Base-by-base conservation (phyloP, 2,797 vertebrate genomes). In the Macroramphosus scolopax region DNA sequence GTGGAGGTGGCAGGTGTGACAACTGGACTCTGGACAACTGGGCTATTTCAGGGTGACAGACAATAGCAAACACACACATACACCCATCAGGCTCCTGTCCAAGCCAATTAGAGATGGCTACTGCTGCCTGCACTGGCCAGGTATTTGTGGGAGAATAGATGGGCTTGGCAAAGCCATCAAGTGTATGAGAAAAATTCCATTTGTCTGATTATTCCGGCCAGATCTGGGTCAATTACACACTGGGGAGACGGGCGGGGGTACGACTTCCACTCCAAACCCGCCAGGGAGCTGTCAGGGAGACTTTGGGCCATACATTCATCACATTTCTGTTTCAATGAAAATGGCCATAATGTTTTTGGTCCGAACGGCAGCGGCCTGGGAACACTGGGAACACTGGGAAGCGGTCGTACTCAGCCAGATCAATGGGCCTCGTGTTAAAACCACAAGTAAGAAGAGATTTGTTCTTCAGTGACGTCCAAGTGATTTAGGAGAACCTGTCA, bases 1-100 rank as follows among this genome's bases (percentile, higher is more conserved):
- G 30, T 56, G 29, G 41, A 50, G 47, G 32, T 34, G 48, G 71
- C n/a, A n/a, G n/a, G 17, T 58, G 36, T 39, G 38, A 57, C 38
- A 43, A 31, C 41, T 9, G 36, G 44, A 36, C 11, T n/a, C n/a
- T n/a, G n/a, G n/a, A n/a, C n/a, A n/a, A n/a, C n/a, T 2, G 7
- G 17, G 18, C 45, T 38, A 28, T n/a, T 56, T 61, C 38, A 34
- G 18, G 22, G 20, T 40, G 16, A 44, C 22, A 45, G n/a, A n/a
- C n/a, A n/a, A n/a, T n/a, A 36, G 8, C 32, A 52, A 29, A 46
- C 20, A 51, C 35, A 35, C n/a, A n/a, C n/a, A n/a, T n/a, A n/a
- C n/a, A n/a, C n/a, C n/a, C n/a, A n/a, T n/a, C n/a, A n/a, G n/a
- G n/a, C n/a, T n/a, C n/a, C n/a, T n/a, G n/a, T n/a, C n/a, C n/a